Percentiles rank a stretch among this genome's conserved stretches.
phyloP scores from a whole-genome alignment of 2,113 vertebrate genomes.

The Blennius ocellaris region DNA sequence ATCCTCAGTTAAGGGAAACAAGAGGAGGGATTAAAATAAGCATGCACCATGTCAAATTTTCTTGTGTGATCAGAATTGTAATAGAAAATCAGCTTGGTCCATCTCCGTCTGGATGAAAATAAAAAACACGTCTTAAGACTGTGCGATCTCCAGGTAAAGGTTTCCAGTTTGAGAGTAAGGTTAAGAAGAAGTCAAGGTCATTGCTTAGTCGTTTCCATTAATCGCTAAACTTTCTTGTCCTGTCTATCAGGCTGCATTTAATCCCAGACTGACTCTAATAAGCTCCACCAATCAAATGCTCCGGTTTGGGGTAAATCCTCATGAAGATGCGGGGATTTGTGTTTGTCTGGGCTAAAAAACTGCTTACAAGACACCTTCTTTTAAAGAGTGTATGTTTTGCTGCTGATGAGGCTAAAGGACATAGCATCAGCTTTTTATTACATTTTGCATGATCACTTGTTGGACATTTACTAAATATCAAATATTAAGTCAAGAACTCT shows the following conservation, averaged over 20 bases:
- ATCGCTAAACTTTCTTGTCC: constrained; percentile 44
- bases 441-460: not conserved
- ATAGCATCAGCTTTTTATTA: no score
- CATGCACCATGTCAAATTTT: not conserved
- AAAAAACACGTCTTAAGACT: not conserved
- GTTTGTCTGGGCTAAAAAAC: not conserved
- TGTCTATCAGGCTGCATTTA: constrained; percentile 14
- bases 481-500: no score
- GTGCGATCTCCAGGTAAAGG: not conserved
- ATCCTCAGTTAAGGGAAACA: constrained; percentile 25
- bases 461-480: not conserved
- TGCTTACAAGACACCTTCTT: constrained; percentile 12
- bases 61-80: constrained; percentile 8
- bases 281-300: constrained; percentile 38
- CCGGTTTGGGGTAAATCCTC: constrained; percentile 39
- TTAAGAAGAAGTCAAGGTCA: constrained; percentile 34
- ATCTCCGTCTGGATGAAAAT: not conserved
- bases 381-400: not conserved
- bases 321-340: constrained; percentile 31
- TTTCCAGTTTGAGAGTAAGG: constrained; percentile 3
- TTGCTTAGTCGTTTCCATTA: constrained; percentile 31
- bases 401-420: no score
- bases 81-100: not conserved
- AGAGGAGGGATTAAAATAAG: not conserved
- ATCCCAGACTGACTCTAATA: constrained; percentile 38